Conservation (phyloP, 2,113 vertebrate species). For the Hylia prasina region DNA sequence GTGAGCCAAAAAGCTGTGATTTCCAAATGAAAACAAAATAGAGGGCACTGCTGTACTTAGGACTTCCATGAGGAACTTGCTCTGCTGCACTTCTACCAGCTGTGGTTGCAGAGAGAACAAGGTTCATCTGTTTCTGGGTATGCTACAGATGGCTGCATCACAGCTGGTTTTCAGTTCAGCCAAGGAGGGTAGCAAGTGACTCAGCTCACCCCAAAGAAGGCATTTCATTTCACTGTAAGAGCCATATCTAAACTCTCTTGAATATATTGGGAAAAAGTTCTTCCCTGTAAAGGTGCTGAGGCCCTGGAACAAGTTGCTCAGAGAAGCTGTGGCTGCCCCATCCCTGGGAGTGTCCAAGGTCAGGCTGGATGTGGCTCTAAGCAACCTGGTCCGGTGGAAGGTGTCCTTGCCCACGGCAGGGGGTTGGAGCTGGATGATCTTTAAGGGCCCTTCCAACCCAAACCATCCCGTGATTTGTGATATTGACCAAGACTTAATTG, state of each 20-base stretch:
- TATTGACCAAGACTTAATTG: background rate
- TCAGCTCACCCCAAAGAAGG: background rate
- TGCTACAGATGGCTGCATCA: background rate
- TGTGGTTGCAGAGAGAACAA: background rate
- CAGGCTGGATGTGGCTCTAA: background rate
- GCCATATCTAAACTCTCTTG: background rate
- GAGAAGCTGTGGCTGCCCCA: background rate
- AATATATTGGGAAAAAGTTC: background rate
- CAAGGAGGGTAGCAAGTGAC: background rate
- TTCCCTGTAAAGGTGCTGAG: accelerated
- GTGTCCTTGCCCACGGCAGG: background rate
- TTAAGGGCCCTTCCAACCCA: background rate
- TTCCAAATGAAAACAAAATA: background rate
- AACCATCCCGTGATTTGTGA: background rate
- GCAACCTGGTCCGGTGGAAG: accelerated
- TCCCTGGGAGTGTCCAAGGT: too few species aligned
- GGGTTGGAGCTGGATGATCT: background rate
- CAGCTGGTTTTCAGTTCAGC: background rate
- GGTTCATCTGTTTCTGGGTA: background rate
- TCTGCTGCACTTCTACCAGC: accelerated
- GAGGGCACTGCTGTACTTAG: background rate
- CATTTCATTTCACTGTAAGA: background rate
- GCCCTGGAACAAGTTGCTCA: background rate
- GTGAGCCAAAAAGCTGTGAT: background rate
- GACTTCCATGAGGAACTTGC: accelerated